phyloP scores from a whole-genome alignment of 2,113 vertebrate genomes.

The Sigmodon hispidus region DNA sequence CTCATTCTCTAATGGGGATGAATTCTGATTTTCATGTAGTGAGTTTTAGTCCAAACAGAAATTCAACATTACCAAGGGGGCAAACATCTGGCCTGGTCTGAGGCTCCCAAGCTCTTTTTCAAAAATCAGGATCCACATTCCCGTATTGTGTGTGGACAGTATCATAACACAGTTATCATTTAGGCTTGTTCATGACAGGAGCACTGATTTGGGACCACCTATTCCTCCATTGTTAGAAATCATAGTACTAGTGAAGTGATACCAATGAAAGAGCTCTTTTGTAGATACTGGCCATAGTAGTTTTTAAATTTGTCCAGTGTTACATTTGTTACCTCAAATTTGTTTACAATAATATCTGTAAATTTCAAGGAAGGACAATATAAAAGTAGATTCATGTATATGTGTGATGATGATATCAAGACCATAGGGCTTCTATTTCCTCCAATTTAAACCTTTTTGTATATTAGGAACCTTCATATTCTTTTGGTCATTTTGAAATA shows the following conservation, averaged over 20 bases:
- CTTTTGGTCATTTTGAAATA: not conserved
- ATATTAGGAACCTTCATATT: not conserved
- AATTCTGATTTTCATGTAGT: not conserved
- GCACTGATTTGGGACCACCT: not conserved
- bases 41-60: not conserved
- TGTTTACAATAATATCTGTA: not conserved
- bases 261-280: not conserved
- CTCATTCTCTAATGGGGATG: not conserved
- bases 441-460: not conserved
- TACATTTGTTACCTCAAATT: not conserved
- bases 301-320: not conserved
- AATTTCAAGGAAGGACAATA: not conserved
- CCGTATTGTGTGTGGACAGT: not conserved
- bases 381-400: not conserved
- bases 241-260: not conserved
- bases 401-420: not conserved
- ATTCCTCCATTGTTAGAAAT: not conserved
- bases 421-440: not conserved
- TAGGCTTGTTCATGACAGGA: not conserved
- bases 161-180: too few species aligned
- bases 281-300: not conserved
- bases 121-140: not conserved
- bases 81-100: not conserved
- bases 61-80: not conserved
- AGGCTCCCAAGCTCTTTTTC: not conserved